phyloP scores from a whole-genome alignment of 2,113 vertebrate species.

The Pseudorasbora parva region DNA sequence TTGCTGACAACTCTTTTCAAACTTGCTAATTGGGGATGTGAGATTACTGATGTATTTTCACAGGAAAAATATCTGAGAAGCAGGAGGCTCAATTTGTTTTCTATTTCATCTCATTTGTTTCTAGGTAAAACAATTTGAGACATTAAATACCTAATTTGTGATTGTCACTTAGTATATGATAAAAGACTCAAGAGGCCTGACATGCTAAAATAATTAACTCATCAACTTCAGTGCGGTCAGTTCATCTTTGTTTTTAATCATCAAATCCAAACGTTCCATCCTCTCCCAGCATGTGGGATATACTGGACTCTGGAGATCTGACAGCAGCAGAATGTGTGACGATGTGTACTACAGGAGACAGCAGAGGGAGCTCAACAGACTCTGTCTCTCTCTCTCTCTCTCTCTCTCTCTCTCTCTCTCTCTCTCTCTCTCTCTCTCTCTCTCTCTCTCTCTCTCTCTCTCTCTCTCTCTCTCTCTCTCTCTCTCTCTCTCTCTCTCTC shows the following conservation, averaged over 20 bases:
- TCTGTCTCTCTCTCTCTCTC: neutral
- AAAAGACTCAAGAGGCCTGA: slow-evolving; percentile 34
- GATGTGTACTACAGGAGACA: slow-evolving; percentile 8
- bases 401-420: too few relatives aligned
- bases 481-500: neutral
- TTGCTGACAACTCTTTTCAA: neutral
- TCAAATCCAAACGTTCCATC: neutral
- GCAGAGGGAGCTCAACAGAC: slow-evolving; percentile 52
- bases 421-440: neutral
- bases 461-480: neutral
- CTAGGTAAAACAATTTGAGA: neutral
- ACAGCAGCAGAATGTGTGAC: slow-evolving; percentile 29
- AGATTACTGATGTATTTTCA: neutral
- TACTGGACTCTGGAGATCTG: slow-evolving; percentile 1
- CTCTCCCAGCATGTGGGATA: slow-evolving; percentile 1
- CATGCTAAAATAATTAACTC: slow-evolving; percentile 21
- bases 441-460: neutral
- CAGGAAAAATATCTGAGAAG: neutral
- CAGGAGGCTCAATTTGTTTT: slow-evolving; percentile 5
- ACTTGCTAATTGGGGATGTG: neutral
- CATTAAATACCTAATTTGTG: neutral
- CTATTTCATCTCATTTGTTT: slow-evolving; percentile 13
- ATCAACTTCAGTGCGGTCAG: neutral
- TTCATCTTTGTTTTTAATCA: slow-evolving; percentile 12
- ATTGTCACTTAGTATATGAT: slow-evolving; percentile 18